Base-by-base conservation (phyloP, 1,140 invertebrate species). In the Hylyphantes graminicola region DNA sequence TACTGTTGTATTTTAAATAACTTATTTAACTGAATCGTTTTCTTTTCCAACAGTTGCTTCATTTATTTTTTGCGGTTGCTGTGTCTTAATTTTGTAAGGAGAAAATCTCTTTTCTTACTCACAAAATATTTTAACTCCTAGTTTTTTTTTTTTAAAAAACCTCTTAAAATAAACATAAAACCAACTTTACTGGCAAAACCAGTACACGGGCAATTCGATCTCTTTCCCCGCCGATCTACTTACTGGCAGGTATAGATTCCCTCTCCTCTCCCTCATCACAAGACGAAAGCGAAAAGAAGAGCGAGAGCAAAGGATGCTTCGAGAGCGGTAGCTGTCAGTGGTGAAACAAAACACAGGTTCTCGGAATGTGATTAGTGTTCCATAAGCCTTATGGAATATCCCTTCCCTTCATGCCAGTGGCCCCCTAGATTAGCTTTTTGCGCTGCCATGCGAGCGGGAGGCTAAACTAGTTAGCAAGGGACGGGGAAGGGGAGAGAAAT, bases 341-440 rank as follows among this genome's bases (percentile, higher is more conserved):
- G 63, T 63, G 73, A 77, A 85, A 85, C 73, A 76, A 85, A 77
- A 85, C 73, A 76, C 73, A 76, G 74, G 53, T 50, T 50, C 82
- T 65, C 82, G 61, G 73, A 85, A 85, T 85, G 82, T 77, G 82
- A 85, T 85, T 85, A 85, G 82, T 77, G 64, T 77, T 77, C 82
- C 81, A 83, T 83, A 83, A 83, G 82, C 82, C 82, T 77, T 85
- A 85, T 77, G 74, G 81, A 83, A 83, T 85, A 76, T 70, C 73
- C 74, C 63, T 74, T 77, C 21, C 51, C 64, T 55, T n/a, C 50
- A 35, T 57, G 75, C 70, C 75, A 67, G 80, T 67, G 65, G 79
- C 64, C 57, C 68, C 48, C 82, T 77, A 85, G 82, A 85, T 85
- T 85, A 85, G 82, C 82, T 85, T 85, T 85, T 85, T 85, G 73